These are phyloP conservation scores for Micromussa lordhowensis DNA, from an alignment of 92 coral and sea anemone genomes.

Conservation along the genomic window DNA sequence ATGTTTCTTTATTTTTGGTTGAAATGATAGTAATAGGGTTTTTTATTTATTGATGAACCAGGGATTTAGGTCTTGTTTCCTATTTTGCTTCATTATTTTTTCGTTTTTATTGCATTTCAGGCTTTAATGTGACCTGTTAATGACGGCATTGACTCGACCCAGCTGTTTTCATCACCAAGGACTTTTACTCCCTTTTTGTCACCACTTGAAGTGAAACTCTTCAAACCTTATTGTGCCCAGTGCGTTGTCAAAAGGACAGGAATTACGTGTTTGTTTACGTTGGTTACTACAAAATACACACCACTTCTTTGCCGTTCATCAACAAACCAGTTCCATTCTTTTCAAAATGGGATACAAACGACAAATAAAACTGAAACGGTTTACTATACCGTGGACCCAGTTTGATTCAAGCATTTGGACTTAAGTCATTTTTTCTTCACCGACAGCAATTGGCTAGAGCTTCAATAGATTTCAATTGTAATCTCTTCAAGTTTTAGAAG, in stretches of 20 bases:
- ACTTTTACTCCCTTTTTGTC: not conserved
- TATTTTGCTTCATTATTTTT: constrained; percentile 7
- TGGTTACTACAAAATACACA: not conserved
- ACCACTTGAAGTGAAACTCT: constrained; percentile 17
- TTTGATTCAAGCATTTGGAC: not conserved
- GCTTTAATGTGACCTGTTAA: constrained; percentile 20
- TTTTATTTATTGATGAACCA: constrained; percentile 24
- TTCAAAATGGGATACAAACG: not conserved
- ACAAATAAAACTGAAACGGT: not conserved
- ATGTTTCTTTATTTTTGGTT: not conserved
- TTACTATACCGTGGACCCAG: not conserved
- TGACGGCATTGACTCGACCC: constrained; percentile 10
- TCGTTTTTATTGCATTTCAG: constrained; percentile 19
- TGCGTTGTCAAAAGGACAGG: not conserved
- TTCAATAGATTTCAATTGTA: not conserved
- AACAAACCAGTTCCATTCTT: not conserved
- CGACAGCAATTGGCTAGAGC: not conserved
- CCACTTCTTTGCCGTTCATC: not conserved
- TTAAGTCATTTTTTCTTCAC: not conserved
- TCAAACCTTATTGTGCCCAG: not conserved
- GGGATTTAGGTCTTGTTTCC: not conserved
- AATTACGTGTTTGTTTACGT: not conserved
- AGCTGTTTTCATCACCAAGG: not conserved
- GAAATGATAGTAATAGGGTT: not conserved
- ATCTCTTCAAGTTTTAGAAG: not conserved